A percentile compares a stretch with the other conserved stretches of the same genome.
Conservation (phyloP, 2,888 invertebrate species). For the Himalopsyche japonica region DNA sequence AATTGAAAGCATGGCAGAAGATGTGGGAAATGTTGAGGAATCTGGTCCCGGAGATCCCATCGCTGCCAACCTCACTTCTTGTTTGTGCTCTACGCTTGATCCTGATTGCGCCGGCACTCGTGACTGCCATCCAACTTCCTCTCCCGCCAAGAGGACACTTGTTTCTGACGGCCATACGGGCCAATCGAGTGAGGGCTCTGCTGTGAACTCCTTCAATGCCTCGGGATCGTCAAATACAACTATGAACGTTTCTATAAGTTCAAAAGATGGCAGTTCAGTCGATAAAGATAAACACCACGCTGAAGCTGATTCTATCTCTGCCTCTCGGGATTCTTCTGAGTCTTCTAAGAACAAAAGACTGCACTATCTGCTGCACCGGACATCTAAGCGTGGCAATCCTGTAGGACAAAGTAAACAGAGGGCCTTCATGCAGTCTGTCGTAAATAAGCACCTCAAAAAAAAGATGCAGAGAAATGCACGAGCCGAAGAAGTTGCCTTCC, state of each 20-base stretch:
- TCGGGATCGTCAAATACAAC: neutral
- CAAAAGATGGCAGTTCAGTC: neutral
- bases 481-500: slow-evolving; percentile 45
- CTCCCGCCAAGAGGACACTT: neutral
- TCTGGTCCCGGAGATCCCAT: slow-evolving; percentile 47
- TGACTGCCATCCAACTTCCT: slow-evolving; percentile 21
- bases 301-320: neutral
- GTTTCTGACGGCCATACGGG: neutral
- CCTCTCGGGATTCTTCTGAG: slow-evolving; percentile 46
- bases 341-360: slow-evolving; percentile 58
- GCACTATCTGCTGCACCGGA: slow-evolving; percentile 58
- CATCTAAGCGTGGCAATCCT: slow-evolving; percentile 58
- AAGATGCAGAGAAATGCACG: slow-evolving; percentile 49
- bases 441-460: slow-evolving; percentile 58
- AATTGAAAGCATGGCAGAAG: slow-evolving; percentile 33
- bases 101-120: slow-evolving; percentile 38
- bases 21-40: slow-evolving; percentile 1
- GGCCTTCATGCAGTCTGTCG: slow-evolving; percentile 58
- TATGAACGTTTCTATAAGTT: neutral
- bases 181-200: no score
- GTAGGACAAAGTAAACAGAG: slow-evolving; percentile 58
- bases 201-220: no score
- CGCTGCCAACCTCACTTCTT: slow-evolving; percentile 53
- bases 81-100: slow-evolving; percentile 50
- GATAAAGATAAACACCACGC: neutral